Evolutionary conservation across 2,888 invertebrate genomes (phyloP), one percentile per base, ranked within the genome.

Genomic region (Helleia helle): DNA sequence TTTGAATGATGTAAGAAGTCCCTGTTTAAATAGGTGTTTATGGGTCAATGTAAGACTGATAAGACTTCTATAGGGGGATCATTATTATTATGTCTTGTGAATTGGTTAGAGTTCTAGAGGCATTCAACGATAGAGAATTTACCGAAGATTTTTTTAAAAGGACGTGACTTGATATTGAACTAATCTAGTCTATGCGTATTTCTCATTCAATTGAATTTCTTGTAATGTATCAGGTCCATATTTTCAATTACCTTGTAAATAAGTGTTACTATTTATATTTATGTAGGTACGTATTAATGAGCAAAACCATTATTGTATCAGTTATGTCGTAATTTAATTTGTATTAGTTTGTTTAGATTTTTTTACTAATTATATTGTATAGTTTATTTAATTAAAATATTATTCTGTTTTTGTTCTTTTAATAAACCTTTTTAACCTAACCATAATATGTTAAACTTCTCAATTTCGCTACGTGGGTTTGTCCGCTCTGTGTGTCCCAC

Each of bases 141-240:
- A n/a, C n/a, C n/a, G n/a, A n/a, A n/a, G n/a, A n/a, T n/a, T n/a
- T n/a, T n/a, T n/a, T n/a, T n/a, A 48, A 44, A 60, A 59, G 62
- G 61, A 55, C 60, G 59, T 52, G 67, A 55, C 71, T 74, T 66
- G 66, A 64, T 70, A 73, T 69, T 64, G 75, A 79, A 75, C 77
- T 81, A 76, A 75, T 83, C 83, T 83, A 83, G 83, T 83, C 83
- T 80, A 26, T 36, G 26, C 9, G 25, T 25, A 36, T 26, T 14
- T 14, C 15, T 25, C 7, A 31, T 26, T 9, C 9, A 24, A 36
- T 25, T 15, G 15, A 14, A 36, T 24, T 8, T 22, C 13, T 36
- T 3, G 12, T 34, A 34, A 17, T 18, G 4, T 22, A 22, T 22
- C 22, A 22, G 15, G 15, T 22, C 22, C 22, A 22, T 22, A 22